Conservation (phyloP, 2,797 vertebrate genomes). For the Myotis myotis region DNA sequence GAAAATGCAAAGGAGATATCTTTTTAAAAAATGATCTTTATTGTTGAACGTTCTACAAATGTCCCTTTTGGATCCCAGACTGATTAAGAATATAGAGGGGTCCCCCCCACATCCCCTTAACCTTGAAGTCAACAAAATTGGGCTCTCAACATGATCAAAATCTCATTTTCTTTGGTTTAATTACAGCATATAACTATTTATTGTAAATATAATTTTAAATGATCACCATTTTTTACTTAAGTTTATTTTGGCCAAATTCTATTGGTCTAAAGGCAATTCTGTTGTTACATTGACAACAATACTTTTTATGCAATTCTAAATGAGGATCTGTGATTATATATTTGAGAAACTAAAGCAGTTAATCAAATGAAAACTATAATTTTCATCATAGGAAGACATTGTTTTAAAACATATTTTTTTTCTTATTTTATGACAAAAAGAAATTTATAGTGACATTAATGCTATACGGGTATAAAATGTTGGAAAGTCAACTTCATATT, state of each 20-base stretch:
- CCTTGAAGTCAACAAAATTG: background rate
- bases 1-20: background rate
- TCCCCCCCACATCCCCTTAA: no score
- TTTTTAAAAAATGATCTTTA: background rate
- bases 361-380: background rate
- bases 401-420: background rate
- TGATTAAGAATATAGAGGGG: background rate
- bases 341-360: background rate
- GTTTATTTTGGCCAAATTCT: constrained; percentile 7
- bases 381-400: background rate
- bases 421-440: background rate
- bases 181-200: background rate
- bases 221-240: background rate
- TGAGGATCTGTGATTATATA: background rate
- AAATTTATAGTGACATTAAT: background rate
- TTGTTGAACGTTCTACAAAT: no score
- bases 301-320: background rate
- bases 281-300: background rate
- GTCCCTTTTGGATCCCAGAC: background rate
- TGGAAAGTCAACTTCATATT: background rate
- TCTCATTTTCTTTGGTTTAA: background rate
- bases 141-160: background rate
- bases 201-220: background rate
- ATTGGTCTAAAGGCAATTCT: background rate
- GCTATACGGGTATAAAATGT: background rate